Evolutionary conservation across 2,113 vertebrate genomes (phyloP), one percentile per base, ranked within the genome.

Genomic region (Litocranius walleri): DNA sequence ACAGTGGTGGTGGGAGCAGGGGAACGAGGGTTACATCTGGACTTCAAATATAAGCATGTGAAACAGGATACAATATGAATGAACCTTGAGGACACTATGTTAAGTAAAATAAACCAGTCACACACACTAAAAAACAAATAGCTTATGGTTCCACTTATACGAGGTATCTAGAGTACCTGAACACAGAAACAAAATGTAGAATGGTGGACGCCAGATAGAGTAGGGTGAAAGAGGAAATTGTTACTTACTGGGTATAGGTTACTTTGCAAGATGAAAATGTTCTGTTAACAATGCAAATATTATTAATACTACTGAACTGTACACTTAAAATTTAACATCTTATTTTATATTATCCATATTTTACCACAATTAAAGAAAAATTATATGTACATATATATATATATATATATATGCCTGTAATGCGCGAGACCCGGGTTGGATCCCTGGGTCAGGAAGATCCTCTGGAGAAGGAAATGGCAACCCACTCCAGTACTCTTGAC

Each of bases 271-370:
- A 85, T 59, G 11, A 85, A 89, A 89, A 96, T 14, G 7, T 67
- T 25, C 57, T 90, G 11, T 25, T 85, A 83, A 59, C 62, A 83
- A 30, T 90, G 25, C 62, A 43, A 82, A 89, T 67, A 57, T 40
- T 48, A 5, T 29, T 59, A n/a, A 74, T 54, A 86, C 8, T 57
- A 77, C 14, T 29, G 10, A 77, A 93, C 23, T 77, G 40, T 29
- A 71, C 62, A 74, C 14, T 93, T 85, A 93, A 86, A 64, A 78
- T 78, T 78, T 78, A 48, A 45, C 14, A 48, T 78, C 43, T 78
- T 45, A 27, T 30, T 77, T 90, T 36, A 23, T 86, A 25, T 36
- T 50, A 45, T 48, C 29, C 62, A n/a, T 61, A 87, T 61, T 77
- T 61, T 61, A 50, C 30, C 81, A 84, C 62, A 93, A 40, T 52